Evolutionary conservation across 2,888 invertebrate genomes (phyloP).

Genomic region (Dendrolimus houi): DNA sequence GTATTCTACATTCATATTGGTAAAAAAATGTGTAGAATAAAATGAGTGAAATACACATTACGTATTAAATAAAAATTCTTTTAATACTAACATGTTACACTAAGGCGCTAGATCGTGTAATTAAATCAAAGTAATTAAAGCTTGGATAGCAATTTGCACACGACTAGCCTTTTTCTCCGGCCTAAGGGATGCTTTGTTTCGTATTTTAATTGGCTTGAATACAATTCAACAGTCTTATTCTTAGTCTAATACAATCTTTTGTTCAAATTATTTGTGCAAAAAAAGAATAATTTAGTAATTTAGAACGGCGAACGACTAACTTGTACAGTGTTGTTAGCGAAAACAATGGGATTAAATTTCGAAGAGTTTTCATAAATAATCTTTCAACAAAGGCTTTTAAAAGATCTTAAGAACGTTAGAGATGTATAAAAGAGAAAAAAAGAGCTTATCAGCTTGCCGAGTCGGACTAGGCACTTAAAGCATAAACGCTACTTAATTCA

Average conservation of each 20-base stretch:
- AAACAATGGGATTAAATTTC: constrained; percentile 19
- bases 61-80: no score
- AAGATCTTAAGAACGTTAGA: constrained; percentile 24
- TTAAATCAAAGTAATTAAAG: not conserved
- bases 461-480: constrained; percentile 44
- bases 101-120: no score
- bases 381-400: constrained; percentile 21
- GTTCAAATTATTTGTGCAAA: not conserved
- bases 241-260: no score
- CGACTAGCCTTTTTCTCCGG: not conserved
- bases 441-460: constrained; percentile 33
- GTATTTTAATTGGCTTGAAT: constrained; percentile 8
- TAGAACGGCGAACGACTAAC: not conserved
- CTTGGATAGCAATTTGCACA: not conserved
- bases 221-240: no score
- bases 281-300: not conserved
- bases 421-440: constrained; percentile 26
- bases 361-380: constrained; percentile 21
- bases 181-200: not conserved
- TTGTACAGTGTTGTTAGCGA: constrained; percentile 13
- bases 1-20: no score
- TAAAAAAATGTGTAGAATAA: no score
- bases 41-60: no score
- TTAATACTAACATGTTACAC: no score
- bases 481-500: constrained; percentile 48